Base-by-base conservation (phyloP, 2,113 vertebrate species). In the Procavia capensis region DNA sequence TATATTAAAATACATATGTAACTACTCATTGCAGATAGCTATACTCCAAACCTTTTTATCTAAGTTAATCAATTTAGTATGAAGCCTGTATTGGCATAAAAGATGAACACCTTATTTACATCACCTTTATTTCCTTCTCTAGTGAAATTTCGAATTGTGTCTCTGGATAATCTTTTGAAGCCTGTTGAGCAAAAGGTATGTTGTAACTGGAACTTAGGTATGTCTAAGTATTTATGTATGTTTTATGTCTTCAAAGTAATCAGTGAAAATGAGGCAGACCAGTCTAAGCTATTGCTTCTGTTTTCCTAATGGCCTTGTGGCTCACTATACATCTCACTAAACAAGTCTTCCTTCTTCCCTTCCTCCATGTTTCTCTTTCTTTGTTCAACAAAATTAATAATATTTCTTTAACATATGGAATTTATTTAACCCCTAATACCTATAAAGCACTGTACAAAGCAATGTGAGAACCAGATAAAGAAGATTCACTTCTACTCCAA, bases 131-230 rank as follows among this genome's bases (percentile, higher is more conserved):
- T 75, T 95, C 70, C n/a, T 96, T 97, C 19, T 80, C 78, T 95
- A 98, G 98, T 98, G 86, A 88, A 78, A 57, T 98, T 98, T 89
- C 95, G 95, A 82, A 78, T 98, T 59, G 95, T 98, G 92, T 91
- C 97, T 80, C 59, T 98, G 94, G 92, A 98, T 96, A 93, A 92
- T 43, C 45, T 90, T 39, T 97, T 98, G 54, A 98, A 93, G 63
- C 96, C 97, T 70, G 86, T 95, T 83, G 91, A 96, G 36, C 97
- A 98, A 47, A 89, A 22, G 95, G 97, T 98, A 87, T 97, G 98
- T 97, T 66, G 34, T 13, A 57, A 34, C 16, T 66, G 64, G 24
- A 45, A 66, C 0, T 0, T 90, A 16, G 2, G 20, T 64, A 34
- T 16, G 34, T 29, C 25, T 27, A 4, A 9, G 4, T 14, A 41